phyloP scores from a whole-genome alignment of 2,797 vertebrate genomes.

The Gadopsis bispinosus region DNA sequence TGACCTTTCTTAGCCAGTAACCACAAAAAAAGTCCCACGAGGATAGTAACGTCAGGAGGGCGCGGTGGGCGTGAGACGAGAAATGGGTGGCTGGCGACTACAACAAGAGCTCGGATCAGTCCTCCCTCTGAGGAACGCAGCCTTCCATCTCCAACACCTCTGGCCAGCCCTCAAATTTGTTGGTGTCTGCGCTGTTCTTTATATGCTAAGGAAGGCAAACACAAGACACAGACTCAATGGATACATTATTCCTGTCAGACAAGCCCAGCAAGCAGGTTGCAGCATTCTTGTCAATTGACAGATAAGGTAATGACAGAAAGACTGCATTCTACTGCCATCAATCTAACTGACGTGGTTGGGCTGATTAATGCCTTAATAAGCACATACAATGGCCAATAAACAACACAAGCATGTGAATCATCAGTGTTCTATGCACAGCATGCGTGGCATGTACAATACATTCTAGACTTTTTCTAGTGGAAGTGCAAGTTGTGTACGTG shows the following conservation, averaged over 20 bases:
- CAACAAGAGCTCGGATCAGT: slow-evolving; percentile 69
- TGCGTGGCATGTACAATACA: background rate
- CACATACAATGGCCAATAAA: background rate
- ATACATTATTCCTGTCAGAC: background rate
- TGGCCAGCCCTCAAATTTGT: slow-evolving; percentile 99
- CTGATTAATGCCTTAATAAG: background rate
- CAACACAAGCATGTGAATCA: background rate
- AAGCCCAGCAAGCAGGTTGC: background rate
- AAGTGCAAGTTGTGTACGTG: too few species aligned
- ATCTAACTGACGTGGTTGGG: background rate
- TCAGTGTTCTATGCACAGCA: too few species aligned
- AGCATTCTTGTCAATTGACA: background rate
- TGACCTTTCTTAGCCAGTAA: background rate
- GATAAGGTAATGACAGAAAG: background rate
- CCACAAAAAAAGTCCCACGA: background rate
- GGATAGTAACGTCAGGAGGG: background rate
- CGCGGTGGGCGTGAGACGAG: too few species aligned
- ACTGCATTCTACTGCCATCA: background rate
- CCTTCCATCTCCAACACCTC: slow-evolving; percentile 99
- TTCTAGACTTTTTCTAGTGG: too few species aligned
- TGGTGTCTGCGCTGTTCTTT: slow-evolving; percentile 95
- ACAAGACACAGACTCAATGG: background rate
- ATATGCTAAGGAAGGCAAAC: slow-evolving; percentile 87
- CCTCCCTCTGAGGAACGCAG: slow-evolving; percentile 91
- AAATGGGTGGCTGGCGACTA: background rate